These are phyloP conservation scores for Gephyroberyx darwinii DNA, from an alignment of 2,797 vertebrate species.

Conservation along the genomic window DNA sequence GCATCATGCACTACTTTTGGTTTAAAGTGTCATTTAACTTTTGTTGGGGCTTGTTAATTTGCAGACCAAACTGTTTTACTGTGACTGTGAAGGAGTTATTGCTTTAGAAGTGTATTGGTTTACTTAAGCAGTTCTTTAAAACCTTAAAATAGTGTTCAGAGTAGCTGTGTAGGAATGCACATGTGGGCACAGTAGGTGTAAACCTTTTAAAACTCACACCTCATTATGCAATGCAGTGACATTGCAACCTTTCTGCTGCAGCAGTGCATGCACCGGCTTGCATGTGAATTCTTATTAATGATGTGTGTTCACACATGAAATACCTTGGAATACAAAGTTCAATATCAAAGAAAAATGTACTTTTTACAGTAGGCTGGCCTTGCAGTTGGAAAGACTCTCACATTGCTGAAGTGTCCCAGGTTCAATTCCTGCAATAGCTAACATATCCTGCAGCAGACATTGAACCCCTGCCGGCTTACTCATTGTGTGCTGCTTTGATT, in stretches of 20 bases:
- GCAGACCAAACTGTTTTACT: constrained; percentile 33
- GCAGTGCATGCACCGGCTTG: background rate
- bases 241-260: background rate
- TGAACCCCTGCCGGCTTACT: constrained; percentile 13
- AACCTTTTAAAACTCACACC: constrained; percentile 10
- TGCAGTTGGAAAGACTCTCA: background rate
- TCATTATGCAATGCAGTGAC: background rate
- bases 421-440: constrained; percentile 6
- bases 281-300: background rate
- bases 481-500: background rate
- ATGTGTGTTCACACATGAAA: background rate
- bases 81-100: constrained; percentile 42
- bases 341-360: background rate
- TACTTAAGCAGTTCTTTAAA: constrained; percentile 15
- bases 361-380: background rate
- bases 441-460: background rate
- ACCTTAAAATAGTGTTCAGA: constrained; percentile 21
- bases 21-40: constrained; percentile 42
- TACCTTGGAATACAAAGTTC: background rate
- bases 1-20: background rate
- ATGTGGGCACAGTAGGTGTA: background rate
- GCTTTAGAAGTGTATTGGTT: constrained; percentile 29
- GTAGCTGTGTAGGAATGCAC: constrained; percentile 13
- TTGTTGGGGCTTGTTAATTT: constrained; percentile 56
- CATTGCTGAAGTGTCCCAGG: background rate